phyloP scores from a whole-genome alignment of 2,113 vertebrate species.

The Arizona elegans region DNA sequence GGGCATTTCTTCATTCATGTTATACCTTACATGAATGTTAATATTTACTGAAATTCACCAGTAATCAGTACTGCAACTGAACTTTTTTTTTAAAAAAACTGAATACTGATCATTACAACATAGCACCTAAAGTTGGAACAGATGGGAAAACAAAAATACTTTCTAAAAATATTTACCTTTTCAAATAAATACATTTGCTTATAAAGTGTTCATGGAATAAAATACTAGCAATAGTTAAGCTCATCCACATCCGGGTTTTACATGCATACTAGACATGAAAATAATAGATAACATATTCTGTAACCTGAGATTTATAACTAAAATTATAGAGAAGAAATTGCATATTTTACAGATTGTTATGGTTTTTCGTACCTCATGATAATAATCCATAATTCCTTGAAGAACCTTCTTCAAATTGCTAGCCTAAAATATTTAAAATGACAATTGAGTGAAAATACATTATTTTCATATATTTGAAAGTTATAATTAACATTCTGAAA shows the following conservation, averaged over 20 bases:
- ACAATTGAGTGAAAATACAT: neutral
- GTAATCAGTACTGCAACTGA: neutral
- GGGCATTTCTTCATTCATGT: neutral
- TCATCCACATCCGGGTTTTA: neutral
- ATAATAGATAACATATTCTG: neutral
- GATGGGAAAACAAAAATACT: neutral
- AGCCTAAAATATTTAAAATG: constrained; percentile 72
- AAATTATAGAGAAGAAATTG: neutral
- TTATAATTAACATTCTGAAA: neutral
- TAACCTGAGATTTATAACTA: neutral
- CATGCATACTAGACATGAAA: neutral
- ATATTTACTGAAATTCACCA: neutral
- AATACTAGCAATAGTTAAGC: neutral
- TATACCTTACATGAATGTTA: neutral
- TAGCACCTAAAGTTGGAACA: neutral
- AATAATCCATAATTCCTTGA: constrained; percentile 93
- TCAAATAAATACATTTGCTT: neutral
- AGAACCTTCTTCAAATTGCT: constrained; percentile 97
- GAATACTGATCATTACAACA: neutral
- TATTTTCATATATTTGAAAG: neutral
- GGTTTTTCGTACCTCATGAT: constrained; percentile 83
- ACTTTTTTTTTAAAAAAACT: neutral
- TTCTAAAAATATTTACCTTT: neutral
- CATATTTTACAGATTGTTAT: constrained; percentile 10
- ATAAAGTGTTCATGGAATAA: neutral